Evolutionary conservation across 35 echinoderm and acorn worm genomes (phyloP), one percentile per base, ranked within the genome.

Genomic region (Heliocidaris erythrogramma): DNA sequence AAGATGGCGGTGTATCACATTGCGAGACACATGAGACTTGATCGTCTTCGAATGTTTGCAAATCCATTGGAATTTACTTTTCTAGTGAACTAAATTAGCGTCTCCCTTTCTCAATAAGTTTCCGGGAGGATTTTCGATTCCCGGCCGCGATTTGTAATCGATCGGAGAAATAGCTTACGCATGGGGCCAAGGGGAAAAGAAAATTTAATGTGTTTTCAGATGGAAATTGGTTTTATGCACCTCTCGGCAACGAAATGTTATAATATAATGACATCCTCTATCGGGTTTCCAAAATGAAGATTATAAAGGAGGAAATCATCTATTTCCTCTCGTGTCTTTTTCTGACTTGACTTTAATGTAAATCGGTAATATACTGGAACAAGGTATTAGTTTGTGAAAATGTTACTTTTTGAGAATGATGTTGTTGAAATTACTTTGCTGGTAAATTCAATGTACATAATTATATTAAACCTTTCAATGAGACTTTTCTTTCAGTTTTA

Each of bases 191-290:
- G 65, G 65, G 65, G 17, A n/a, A 27, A 78, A 78, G 65, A 78
- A 78, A 78, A 78, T 78, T 78, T 78, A 78, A 78, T 78, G 65
- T 78, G 65, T 78, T 78, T 78, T 78, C 65, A 78, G 27, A 4
- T 78, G 65, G 65, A 78, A 78, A 78, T 78, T 78, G 65, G 65
- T 78, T 78, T 78, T n/a, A 69, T 69, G 65, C 65, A n/a, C 65
- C 65, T 78, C 27, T 7, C 21, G 18, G 65, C 27, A 78, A 78
- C 21, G 65, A 78, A 78, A 78, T 78, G 27, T 78, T 78, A 24
- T 78, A 78, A 78, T 78, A 78, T n/a, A 78, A 78, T 78, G 18
- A 78, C 65, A 78, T 3, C 65, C 65, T 78, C 21, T 78, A 78
- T 78, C 65, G 27, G 65, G 65, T 78, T 78, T 17, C 65, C 27